phyloP scores from a whole-genome alignment of 2,797 vertebrate genomes.

The Sebastes hubbsi region DNA sequence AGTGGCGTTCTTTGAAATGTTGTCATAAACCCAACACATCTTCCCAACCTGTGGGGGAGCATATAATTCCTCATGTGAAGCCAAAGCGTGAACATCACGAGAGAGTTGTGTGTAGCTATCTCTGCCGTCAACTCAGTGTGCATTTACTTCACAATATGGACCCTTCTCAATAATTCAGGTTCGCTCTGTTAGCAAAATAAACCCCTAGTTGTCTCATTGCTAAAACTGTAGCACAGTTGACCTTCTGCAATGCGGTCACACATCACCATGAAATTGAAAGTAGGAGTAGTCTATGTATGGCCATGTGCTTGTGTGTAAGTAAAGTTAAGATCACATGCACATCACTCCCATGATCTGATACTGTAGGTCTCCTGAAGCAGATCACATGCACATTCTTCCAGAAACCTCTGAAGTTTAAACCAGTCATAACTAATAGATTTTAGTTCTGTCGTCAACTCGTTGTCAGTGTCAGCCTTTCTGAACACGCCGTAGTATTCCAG shows the following conservation, averaged over 20 bases:
- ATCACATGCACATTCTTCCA: neutral
- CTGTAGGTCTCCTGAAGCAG: neutral
- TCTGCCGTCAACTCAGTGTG: neutral
- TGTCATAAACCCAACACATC: neutral
- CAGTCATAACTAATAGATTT: constrained; percentile 12
- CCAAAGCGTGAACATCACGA: neutral
- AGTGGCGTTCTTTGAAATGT: neutral
- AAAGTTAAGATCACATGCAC: neutral
- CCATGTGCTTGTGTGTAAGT: neutral
- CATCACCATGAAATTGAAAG: neutral
- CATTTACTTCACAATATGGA: neutral
- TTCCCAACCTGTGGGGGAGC: neutral
- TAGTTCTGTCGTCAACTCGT: neutral
- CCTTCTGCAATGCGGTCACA: neutral
- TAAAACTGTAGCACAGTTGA: neutral
- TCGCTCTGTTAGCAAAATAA: neutral
- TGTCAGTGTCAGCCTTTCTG: neutral
- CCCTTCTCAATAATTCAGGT: neutral
- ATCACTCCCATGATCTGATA: neutral
- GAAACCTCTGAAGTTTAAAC: neutral
- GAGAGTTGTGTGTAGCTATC: neutral
- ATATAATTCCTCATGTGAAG: neutral
- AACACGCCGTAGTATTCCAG: neutral
- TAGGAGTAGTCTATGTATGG: neutral
- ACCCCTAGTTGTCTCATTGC: neutral